phyloP scores from a whole-genome alignment of 53 echinoderm and acorn worm species.

The Zoroaster sp. region DNA sequence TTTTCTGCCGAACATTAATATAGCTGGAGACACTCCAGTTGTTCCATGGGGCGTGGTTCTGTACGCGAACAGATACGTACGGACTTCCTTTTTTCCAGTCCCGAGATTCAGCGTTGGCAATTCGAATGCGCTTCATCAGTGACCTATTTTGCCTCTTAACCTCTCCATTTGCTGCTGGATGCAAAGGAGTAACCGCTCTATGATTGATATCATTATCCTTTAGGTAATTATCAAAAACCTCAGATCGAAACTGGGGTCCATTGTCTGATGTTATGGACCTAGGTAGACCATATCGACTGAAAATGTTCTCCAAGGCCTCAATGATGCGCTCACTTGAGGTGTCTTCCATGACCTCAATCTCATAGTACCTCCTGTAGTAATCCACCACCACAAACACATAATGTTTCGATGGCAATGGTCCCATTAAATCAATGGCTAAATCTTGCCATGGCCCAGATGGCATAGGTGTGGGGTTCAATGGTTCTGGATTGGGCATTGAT shows the following conservation, averaged over 20 bases:
- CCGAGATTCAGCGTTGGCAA: conserved; percentile 25
- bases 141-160: conserved; percentile 60
- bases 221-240: conserved; percentile 38
- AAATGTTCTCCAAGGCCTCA: conserved; percentile 54
- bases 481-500: no score
- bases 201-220: conserved; percentile 42
- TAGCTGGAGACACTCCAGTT: conserved; percentile 54
- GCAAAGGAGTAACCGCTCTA: conserved; percentile 33
- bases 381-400: conserved; percentile 48
- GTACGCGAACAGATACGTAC: conserved; percentile 27
- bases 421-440: no score
- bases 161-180: conserved; percentile 69
- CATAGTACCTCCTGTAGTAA: conserved; percentile 50
- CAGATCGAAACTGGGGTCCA: conserved; percentile 54
- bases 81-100: conserved; percentile 56
- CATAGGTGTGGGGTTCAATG: no score
- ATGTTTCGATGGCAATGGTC: no score
- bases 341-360: conserved; percentile 31
- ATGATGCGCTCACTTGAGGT: conserved; percentile 43
- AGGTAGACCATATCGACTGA: conserved; percentile 50
- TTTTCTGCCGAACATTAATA: conserved; percentile 61
- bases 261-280: conserved; percentile 46
- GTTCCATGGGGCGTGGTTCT: conserved; percentile 58
- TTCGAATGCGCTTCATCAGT: conserved; percentile 50
- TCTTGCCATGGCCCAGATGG: no score